Percentiles rank a stretch among this genome's conserved stretches.
Evolutionary conservation across 2,888 invertebrate genomes (phyloP).

Genomic region (Diloba caeruleocephala): DNA sequence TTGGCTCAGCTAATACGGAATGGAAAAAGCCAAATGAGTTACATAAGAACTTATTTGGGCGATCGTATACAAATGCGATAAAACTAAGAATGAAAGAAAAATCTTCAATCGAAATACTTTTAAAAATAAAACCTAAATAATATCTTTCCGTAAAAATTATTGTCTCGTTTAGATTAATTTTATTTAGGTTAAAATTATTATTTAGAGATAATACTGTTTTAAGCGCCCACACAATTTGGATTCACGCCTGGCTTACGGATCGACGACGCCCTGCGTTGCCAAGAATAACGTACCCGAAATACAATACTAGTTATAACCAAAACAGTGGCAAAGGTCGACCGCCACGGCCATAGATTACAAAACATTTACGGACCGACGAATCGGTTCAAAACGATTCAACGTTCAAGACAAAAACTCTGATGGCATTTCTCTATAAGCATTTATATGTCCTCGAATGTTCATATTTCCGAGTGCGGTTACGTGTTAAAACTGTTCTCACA

Average conservation of each 20-base stretch:
- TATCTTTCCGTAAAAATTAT: too few relatives aligned
- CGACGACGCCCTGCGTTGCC: constrained; percentile 44
- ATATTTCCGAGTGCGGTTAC: too few relatives aligned
- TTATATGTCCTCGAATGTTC: too few relatives aligned
- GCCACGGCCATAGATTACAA: constrained; percentile 41
- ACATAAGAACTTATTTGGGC: constrained; percentile 16
- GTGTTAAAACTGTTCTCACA: too few relatives aligned
- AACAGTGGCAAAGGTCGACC: constrained; percentile 52
- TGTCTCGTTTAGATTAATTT: background rate
- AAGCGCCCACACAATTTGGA: constrained; percentile 35
- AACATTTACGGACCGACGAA: constrained; percentile 27
- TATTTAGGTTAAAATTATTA: constrained; percentile 20
- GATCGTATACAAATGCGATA: background rate
- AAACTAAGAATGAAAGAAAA: background rate
- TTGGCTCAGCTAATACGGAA: background rate
- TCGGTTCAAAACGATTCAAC: constrained; percentile 1
- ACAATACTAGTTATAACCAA: constrained; percentile 49
- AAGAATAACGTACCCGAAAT: constrained; percentile 55
- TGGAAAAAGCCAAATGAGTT: constrained; percentile 32
- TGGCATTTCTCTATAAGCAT: background rate
- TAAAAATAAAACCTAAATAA: constrained; percentile 14
- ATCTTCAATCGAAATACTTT: background rate
- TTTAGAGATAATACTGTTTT: constrained; percentile 24
- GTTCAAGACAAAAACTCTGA: constrained; percentile 10
- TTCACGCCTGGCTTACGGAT: constrained; percentile 35